Conservation (phyloP, 2,797 vertebrate species). For the Emys orbicularis region DNA sequence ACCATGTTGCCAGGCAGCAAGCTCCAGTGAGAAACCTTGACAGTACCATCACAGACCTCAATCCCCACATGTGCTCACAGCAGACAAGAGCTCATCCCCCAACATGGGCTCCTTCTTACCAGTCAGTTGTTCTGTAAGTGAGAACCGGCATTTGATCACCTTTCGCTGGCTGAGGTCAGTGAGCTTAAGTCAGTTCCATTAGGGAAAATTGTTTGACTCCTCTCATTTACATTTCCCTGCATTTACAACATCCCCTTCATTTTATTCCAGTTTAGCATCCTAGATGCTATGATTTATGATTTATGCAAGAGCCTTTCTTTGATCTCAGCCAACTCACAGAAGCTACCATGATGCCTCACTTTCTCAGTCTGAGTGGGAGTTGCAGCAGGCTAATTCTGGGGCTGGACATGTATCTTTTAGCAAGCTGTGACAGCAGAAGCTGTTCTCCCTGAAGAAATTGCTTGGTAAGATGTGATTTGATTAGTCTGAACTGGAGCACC, state of each 20-base stretch:
- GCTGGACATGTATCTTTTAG: neutral
- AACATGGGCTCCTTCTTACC: neutral
- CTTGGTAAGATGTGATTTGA: neutral
- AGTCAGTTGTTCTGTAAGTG: fast-evolving
- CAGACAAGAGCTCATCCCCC: neutral
- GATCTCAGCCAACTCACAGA: constrained; percentile 45
- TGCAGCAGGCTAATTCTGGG: neutral
- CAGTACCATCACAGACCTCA: neutral
- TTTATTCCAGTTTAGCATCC: constrained; percentile 15
- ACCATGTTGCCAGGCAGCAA: neutral
- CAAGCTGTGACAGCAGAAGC: neutral
- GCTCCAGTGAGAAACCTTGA: neutral
- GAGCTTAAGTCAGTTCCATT: neutral
- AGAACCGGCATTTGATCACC: neutral
- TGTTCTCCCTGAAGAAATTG: neutral
- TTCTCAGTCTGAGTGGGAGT: constrained; percentile 21
- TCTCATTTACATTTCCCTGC: neutral
- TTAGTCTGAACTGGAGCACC: neutral
- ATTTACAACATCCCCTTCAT: neutral
- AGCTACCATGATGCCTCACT: constrained; percentile 30
- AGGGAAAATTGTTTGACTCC: fast-evolving
- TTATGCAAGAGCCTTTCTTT: constrained; percentile 47
- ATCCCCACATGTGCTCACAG: neutral
- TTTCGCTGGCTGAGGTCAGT: fast-evolving
- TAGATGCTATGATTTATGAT: constrained; percentile 10